phyloP scores from a whole-genome alignment of 1,140 invertebrate species.

The Euwallacea similis region DNA sequence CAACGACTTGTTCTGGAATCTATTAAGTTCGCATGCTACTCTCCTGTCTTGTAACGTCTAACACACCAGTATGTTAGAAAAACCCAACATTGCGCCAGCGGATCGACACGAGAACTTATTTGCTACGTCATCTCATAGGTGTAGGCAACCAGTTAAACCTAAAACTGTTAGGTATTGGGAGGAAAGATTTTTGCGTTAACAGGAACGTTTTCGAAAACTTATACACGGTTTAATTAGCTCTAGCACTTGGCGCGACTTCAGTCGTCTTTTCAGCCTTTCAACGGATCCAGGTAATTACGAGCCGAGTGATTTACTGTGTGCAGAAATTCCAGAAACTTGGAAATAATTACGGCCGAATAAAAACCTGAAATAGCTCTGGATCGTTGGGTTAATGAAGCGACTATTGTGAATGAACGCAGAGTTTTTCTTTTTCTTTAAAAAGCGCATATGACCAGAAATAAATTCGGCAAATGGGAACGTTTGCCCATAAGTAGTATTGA shows the following conservation, averaged over 20 bases:
- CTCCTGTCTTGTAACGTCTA: too few relatives aligned
- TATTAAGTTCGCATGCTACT: too few relatives aligned
- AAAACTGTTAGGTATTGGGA: background rate
- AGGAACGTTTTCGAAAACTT: slow-evolving; percentile 23
- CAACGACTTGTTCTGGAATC: too few relatives aligned
- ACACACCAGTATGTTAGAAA: too few relatives aligned
- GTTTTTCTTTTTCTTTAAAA: background rate
- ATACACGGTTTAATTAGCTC: slow-evolving; percentile 40
- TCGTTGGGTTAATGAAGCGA: slow-evolving; percentile 8
- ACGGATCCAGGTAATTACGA: slow-evolving; percentile 32
- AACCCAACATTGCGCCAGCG: too few relatives aligned
- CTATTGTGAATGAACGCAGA: background rate
- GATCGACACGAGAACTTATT: too few relatives aligned
- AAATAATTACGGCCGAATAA: slow-evolving; percentile 22
- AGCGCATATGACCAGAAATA: slow-evolving; percentile 13
- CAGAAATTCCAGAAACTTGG: slow-evolving; percentile 21
- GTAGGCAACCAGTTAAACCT: too few relatives aligned
- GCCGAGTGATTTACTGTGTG: slow-evolving; percentile 33
- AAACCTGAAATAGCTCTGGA: slow-evolving; percentile 7
- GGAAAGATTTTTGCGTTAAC: slow-evolving; percentile 4
- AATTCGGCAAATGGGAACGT: slow-evolving; percentile 22
- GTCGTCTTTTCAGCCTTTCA: slow-evolving; percentile 27
- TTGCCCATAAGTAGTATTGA: slow-evolving; percentile 38
- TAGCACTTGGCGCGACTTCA: slow-evolving; percentile 40
- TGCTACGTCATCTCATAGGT: too few relatives aligned